Percentiles rank a stretch among this genome's conserved stretches.
Conservation (phyloP, 1,140 invertebrate genomes). For the Oryctes rhinoceros region DNA sequence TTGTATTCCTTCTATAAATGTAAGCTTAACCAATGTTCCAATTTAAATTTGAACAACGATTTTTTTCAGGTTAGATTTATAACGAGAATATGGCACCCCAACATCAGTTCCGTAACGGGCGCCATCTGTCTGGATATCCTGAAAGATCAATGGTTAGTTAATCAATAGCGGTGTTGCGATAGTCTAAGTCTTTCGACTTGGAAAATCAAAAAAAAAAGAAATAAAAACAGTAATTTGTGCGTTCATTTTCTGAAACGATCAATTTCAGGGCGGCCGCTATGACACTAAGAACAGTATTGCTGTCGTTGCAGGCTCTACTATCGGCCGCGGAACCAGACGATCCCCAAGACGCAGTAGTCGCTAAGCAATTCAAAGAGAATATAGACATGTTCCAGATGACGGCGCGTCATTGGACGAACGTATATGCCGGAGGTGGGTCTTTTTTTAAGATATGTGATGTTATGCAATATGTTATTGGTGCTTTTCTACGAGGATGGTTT, state of each 20-base stretch:
- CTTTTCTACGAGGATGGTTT: too few species aligned
- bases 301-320: slow-evolving; percentile 92
- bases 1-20: too few species aligned
- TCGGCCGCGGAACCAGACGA: slow-evolving; percentile 95
- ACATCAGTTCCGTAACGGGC: slow-evolving; percentile 98
- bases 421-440: slow-evolving; percentile 84
- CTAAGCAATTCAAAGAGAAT: slow-evolving; percentile 93
- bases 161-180: neutral
- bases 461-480: too few species aligned
- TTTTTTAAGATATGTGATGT: too few species aligned
- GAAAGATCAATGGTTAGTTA: slow-evolving; percentile 87
- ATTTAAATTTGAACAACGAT: neutral
- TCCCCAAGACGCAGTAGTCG: slow-evolving; percentile 97
- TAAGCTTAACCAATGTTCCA: neutral
- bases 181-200: neutral
- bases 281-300: slow-evolving; percentile 93
- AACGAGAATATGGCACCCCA: slow-evolving; percentile 99
- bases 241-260: slow-evolving; percentile 2
- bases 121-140: slow-evolving; percentile 99
- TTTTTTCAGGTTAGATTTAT: slow-evolving; percentile 83
- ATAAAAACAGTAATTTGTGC: neutral
- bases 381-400: slow-evolving; percentile 86
- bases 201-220: too few species aligned
- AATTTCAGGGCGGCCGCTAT: slow-evolving; percentile 92
- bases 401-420: slow-evolving; percentile 93